Evolutionary conservation across 2,888 invertebrate species (phyloP).

Genomic region (Agriopis leucophaearia): DNA sequence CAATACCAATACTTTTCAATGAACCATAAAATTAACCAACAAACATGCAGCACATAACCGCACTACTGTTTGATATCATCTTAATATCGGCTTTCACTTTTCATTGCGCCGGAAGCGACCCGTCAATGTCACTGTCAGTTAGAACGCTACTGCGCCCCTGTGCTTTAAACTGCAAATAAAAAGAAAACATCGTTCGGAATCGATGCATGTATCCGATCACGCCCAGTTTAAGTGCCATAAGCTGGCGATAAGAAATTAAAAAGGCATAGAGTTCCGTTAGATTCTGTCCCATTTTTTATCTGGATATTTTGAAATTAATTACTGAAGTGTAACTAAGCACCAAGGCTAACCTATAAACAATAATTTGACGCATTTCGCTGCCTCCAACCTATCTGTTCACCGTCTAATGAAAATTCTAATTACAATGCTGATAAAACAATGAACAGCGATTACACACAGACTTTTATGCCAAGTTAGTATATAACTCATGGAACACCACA

Average conservation of each 20-base stretch:
- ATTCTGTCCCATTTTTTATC: not conserved
- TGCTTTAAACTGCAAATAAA: conserved; percentile 42
- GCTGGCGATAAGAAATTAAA: not conserved
- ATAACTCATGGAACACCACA: not conserved
- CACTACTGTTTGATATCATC: conserved; percentile 34
- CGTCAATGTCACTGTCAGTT: conserved; percentile 44
- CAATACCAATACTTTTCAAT: conserved; percentile 8
- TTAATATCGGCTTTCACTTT: conserved; percentile 38
- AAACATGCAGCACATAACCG: conserved; percentile 10
- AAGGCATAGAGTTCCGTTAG: not conserved
- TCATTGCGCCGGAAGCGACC: conserved; percentile 50
- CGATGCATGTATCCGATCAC: conserved; percentile 18
- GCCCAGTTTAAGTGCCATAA: conserved; percentile 14
- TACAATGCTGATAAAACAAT: too few relatives aligned
- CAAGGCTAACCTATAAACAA: too few relatives aligned
- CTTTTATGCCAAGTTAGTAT: not conserved
- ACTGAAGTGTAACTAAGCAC: too few relatives aligned
- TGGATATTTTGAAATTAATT: too few relatives aligned
- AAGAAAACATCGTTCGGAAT: conserved; percentile 28
- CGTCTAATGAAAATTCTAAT: not conserved
- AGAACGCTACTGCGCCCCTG: conserved; percentile 43
- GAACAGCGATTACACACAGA: not conserved
- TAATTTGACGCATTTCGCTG: too few relatives aligned
- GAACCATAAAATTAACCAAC: conserved; percentile 9
- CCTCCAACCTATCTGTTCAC: too few relatives aligned